Base-by-base conservation (phyloP, 2,113 vertebrate species). In the Lutjanus erythropterus region DNA sequence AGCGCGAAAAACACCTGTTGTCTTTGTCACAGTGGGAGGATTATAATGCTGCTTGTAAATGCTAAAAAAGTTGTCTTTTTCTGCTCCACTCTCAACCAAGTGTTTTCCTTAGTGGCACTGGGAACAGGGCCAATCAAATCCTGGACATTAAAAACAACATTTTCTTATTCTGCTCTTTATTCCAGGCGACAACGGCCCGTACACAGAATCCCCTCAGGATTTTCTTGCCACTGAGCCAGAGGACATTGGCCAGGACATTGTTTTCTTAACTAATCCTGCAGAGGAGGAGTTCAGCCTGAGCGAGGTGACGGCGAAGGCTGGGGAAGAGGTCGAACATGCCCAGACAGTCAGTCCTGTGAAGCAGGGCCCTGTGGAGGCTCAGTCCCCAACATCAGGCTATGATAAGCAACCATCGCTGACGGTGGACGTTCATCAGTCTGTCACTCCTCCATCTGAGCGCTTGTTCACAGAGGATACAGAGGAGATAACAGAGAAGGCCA, bases 231-330 rank as follows among this genome's bases (percentile, higher is more conserved):
- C 95, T 8, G 93, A 96, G 81, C 84, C 93, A 14, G 94, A 95
- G 81, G 88, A 95, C 77, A 82, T 93, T 71, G 88, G 90, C 80
- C 92, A 93, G 70, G 94, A 95, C 82, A 92, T 97, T 83, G 89
- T 96, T 62, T 95, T 96, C 46, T 94, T 95, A 80, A 93, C 95
- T 41, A 94, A 96, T 75, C 90, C 93, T 46, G 81, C 95, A 72
- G 91, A 96, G 70, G 96, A 96, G 64, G 93, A 97, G 68, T 91
- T 95, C 69, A 91, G 83, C 83, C 82, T 92, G 71, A 91, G 88
- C 53, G 83, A 81, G 52, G 92, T 83, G 31, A 87, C 81, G 5
- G 86, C 77, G 86, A 88, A 71, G 66, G 85, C n/a, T 74, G 86
- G 86, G 61, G 90, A 94, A 9, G 96, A 96, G 84, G 94, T 95